Conservation (phyloP, 2,888 invertebrate genomes). For the Siphlonurus alternatus region DNA sequence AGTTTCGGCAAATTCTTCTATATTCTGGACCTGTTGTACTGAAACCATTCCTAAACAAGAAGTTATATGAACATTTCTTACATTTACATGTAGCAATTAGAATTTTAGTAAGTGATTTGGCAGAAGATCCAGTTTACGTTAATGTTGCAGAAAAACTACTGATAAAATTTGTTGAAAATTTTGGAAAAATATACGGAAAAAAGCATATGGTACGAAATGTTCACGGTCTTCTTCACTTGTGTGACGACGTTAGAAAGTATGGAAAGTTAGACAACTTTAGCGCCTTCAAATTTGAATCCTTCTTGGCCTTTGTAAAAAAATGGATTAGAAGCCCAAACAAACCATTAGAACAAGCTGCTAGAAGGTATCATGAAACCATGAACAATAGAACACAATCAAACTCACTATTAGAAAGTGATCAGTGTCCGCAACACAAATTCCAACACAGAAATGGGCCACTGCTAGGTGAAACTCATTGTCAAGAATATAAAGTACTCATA, state of each 20-base stretch:
- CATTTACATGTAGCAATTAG: neutral
- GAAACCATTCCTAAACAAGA: neutral
- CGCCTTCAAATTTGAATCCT: conserved; percentile 1
- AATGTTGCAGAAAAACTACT: neutral
- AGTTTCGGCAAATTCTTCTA: neutral
- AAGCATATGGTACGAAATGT: neutral
- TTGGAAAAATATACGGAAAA: neutral
- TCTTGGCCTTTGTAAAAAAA: neutral
- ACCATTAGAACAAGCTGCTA: neutral
- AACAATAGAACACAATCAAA: neutral
- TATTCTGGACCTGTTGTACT: neutral
- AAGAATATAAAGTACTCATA: too few species aligned
- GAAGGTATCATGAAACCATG: neutral
- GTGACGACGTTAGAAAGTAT: neutral
- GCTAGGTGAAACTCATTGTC: neutral
- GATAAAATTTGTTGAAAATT: neutral
- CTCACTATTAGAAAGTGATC: neutral
- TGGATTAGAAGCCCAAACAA: neutral
- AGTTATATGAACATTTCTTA: neutral
- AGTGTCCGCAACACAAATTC: neutral
- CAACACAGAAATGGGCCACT: neutral
- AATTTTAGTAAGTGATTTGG: neutral
- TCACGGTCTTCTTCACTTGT: neutral
- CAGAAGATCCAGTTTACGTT: neutral
- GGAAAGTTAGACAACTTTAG: neutral